Evolutionary conservation across 2,797 vertebrate species (phyloP).

Genomic region (Notolabrus celidotus): DNA sequence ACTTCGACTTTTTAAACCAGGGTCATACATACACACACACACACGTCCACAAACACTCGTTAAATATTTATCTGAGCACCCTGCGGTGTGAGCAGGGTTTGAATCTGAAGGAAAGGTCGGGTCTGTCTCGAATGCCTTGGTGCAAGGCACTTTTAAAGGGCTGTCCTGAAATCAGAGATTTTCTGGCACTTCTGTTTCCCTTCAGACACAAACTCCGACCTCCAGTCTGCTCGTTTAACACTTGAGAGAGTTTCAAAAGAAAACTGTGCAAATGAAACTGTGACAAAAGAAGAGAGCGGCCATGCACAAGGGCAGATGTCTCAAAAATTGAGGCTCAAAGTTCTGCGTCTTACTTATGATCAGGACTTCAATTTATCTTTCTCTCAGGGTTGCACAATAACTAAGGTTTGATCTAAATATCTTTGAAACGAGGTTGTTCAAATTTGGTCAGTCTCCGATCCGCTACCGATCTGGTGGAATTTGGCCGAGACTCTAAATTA

Average conservation of each 20-base stretch:
- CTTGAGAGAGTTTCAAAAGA: slow-evolving; percentile 29
- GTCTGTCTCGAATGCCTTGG: neutral
- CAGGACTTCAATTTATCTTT: too few species aligned
- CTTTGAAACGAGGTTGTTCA: too few species aligned
- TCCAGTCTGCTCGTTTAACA: slow-evolving; percentile 42
- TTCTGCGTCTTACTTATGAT: too few species aligned
- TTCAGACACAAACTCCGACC: slow-evolving; percentile 6
- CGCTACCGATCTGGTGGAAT: too few species aligned
- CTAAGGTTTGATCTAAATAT: too few species aligned
- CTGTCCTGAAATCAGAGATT: neutral
- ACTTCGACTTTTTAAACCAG: slow-evolving; percentile 53
- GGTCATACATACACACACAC: slow-evolving; percentile 44
- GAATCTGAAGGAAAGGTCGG: neutral
- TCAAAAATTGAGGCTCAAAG: neutral
- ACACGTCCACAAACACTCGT: slow-evolving; percentile 50
- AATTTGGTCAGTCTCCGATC: too few species aligned
- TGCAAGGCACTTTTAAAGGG: slow-evolving; percentile 16
- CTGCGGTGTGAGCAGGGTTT: neutral
- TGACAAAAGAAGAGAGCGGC: slow-evolving; percentile 23
- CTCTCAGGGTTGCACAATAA: too few species aligned
- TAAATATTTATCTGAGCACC: slow-evolving; percentile 28
- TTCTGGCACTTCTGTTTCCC: neutral
- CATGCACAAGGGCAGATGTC: neutral
- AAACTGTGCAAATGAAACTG: slow-evolving; percentile 73
- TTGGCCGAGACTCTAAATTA: too few species aligned